Conservation (phyloP, 1,140 invertebrate species). For the Laodelphax striatellus region DNA sequence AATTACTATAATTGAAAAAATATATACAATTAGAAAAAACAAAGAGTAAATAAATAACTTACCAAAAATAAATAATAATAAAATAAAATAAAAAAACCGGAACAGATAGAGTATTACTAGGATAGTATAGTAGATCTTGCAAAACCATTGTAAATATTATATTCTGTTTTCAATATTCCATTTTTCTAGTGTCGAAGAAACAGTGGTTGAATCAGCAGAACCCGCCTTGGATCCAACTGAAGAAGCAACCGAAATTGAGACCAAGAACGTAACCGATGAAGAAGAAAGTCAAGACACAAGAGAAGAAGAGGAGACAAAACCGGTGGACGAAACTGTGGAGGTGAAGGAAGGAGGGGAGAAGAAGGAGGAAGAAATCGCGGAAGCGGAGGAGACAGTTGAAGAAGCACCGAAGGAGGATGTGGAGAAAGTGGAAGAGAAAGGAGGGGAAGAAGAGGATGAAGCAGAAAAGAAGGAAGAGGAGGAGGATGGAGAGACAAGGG, state of each 20-base stretch:
- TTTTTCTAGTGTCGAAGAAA: not conserved
- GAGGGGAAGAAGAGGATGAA: constrained; percentile 17
- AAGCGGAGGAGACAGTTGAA: constrained; percentile 8
- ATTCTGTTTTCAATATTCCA: no score
- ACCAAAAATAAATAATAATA: no score
- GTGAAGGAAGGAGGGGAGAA: not conserved
- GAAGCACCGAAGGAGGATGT: not conserved
- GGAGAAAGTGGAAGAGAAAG: constrained; percentile 12
- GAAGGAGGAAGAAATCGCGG: not conserved
- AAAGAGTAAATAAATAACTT: no score
- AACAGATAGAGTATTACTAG: no score
- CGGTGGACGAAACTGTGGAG: not conserved
- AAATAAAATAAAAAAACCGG: no score
- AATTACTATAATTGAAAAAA: no score
- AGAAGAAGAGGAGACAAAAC: constrained; percentile 8
- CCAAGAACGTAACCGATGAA: not conserved
- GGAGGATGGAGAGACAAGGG: constrained; percentile 20
- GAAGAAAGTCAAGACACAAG: constrained; percentile 18
- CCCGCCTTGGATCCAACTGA: not conserved
- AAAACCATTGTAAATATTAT: no score
- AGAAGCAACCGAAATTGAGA: not conserved
- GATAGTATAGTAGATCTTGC: no score
- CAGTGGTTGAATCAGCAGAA: not conserved
- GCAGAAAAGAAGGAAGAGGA: constrained; percentile 8
- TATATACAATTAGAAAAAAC: no score